phyloP scores from a whole-genome alignment of 1,140 invertebrate genomes.

The Drosophila pandora region DNA sequence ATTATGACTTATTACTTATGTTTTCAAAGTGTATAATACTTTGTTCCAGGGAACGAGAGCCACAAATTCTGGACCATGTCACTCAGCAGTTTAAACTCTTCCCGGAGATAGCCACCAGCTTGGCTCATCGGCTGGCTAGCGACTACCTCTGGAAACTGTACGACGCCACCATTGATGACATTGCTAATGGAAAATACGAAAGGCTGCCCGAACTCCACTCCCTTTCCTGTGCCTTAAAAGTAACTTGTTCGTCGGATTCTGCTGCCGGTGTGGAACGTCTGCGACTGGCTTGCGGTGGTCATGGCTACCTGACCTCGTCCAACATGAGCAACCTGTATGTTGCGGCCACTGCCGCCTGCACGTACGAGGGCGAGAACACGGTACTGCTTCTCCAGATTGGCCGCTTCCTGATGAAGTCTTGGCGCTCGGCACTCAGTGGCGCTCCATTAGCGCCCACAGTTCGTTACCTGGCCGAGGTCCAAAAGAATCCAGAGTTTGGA shows the following conservation, averaged over 20 bases:
- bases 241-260: constrained; percentile 90
- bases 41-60: constrained; percentile 87
- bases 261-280: constrained; percentile 89
- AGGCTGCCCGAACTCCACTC: constrained; percentile 94
- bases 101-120: constrained; percentile 90
- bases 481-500: constrained; percentile 72
- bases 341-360: constrained; percentile 91
- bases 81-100: constrained; percentile 98
- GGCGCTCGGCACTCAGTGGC: constrained; percentile 86
- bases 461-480: constrained; percentile 85
- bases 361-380: constrained; percentile 98
- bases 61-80: constrained; percentile 95
- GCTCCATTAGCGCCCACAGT: constrained; percentile 87
- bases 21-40: neutral
- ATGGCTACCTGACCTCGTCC: constrained; percentile 94
- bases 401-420: constrained; percentile 90
- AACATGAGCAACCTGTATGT: constrained; percentile 93
- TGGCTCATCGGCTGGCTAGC: constrained; percentile 90
- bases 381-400: constrained; percentile 95
- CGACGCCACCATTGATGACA: constrained; percentile 89
- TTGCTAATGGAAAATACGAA: constrained; percentile 91
- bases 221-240: constrained; percentile 95
- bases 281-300: constrained; percentile 95
- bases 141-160: constrained; percentile 92
- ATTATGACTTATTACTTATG: neutral